Base-by-base conservation (phyloP, 2,113 vertebrate species). In the Passerina amoena region DNA sequence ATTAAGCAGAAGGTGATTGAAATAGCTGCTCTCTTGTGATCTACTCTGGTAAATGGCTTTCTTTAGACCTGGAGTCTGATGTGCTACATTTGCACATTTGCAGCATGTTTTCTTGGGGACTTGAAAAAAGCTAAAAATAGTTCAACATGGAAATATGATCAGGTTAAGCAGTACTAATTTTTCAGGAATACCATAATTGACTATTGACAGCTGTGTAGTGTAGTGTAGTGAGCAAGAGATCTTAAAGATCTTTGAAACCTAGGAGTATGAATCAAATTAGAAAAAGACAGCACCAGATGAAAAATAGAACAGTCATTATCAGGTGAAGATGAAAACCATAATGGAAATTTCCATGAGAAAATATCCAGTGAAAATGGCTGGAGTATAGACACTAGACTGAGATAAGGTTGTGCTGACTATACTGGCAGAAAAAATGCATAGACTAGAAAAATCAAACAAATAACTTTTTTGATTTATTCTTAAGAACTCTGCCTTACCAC, bases 81-180 rank as follows among this genome's bases (percentile, higher is more conserved):
- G 1, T 38, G 10, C 8, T 50, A 35, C 63, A 15, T 48, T 75
- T 1, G 1, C 28, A 35, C 63, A 15, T 48, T 75, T 1, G 1
- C 28, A 59, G 5, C 3, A 64, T 28, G 11, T 51, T 60, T 66
- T 84, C 64, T 53, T 22, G 11, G 7, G 44, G 8, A 22, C 8
- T 82, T 6, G 48, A 66, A n/a, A n/a, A 89, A 82, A 80, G 30
- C 9, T 70, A 31, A 47, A 84, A 73, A 72, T 6, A 27, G 20
- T 27, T 54, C 56, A 4, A 40, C 15, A 48, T 64, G 25, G 10
- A 81, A 70, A 78, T 57, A 69, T 13, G 21, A 60, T 25, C 4
- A 31, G 7, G 12, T 84, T 70, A 81, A 65, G 23, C 18, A 56
- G 45, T 19, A 37, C 7, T 48, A 31, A 47, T 23, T 78, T 54